Evolutionary conservation across 2,888 invertebrate species (phyloP), one percentile per base, ranked within the genome.

Genomic region (Agrotis puta): DNA sequence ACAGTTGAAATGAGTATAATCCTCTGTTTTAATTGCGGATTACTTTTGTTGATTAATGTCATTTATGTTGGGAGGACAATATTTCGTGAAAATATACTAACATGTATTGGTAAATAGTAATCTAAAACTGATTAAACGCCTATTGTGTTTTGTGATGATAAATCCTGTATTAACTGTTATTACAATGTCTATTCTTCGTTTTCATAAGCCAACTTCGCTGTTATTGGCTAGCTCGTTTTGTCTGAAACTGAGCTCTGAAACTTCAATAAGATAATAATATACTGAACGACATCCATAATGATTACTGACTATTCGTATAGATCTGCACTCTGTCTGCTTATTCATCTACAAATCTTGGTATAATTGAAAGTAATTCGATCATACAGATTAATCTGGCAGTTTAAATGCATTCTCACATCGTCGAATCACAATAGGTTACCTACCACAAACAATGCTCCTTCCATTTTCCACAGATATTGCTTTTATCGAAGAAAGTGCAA

Each of bases 11-110:
- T 81, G 77, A 74, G 79, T 64, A 70, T 85, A 83, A 85, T 81
- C 81, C 77, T 81, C 81, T 76, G 63, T 63, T 74, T 80, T 84
- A 85, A 85, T 88, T 82, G 79, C 71, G 77, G 81, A 82, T 86
- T 81, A 83, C 74, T 79, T 71, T 81, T 74, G 79, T 81, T 79
- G 81, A 85, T 85, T 78, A 78, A 77, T 80, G 24, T 50, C 9
- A 61, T 57, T 71, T 63, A 45, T 74, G 65, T 64, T 64, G 66
- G 51, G 58, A 74, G 62, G 24, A 74, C 69, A 70, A 63, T 57
- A 56, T 72, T 72, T 73, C 47, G 24, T 50, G 43, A 65, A 70
- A 63, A 78, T 66, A 66, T 63, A 63, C 51, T 72, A 51, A 63
- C 27, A 57, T 50, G 24, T 70, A 67, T 63, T 22, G 58, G 54